Conservation (phyloP, 2,797 vertebrate genomes). For the Sebastes hubbsi region DNA sequence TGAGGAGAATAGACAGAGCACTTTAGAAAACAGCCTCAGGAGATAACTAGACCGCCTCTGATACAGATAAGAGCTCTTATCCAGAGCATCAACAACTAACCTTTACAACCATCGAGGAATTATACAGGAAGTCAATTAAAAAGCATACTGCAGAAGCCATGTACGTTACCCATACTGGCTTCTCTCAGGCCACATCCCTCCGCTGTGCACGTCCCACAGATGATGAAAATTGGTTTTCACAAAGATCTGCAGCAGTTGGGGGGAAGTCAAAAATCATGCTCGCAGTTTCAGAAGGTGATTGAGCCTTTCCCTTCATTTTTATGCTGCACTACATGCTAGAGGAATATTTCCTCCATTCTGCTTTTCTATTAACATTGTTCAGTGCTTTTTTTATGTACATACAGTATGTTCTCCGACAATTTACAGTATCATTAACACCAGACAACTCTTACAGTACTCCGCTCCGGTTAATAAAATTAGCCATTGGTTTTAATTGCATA, state of each 20-base stretch:
- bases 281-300: neutral
- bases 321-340: neutral
- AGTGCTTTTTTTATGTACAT: neutral
- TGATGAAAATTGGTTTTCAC: constrained; percentile 22
- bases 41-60: neutral
- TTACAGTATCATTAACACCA: neutral
- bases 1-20: neutral
- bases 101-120: neutral
- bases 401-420: neutral
- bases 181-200: neutral
- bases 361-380: too few relatives aligned
- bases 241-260: constrained; percentile 8
- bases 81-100: neutral
- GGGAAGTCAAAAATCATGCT: neutral
- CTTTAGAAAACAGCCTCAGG: neutral
- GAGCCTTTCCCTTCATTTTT: neutral
- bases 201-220: neutral
- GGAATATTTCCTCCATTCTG: neutral
- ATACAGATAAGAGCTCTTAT: neutral
- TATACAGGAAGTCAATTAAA: neutral
- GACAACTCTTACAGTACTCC: neutral
- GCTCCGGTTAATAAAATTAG: neutral
- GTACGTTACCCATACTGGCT: neutral
- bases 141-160: neutral
- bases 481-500: neutral